Evolutionary conservation across 1,140 invertebrate species (phyloP), one percentile per base, ranked within the genome.

Genomic region (Tetragnatha versicolor): DNA sequence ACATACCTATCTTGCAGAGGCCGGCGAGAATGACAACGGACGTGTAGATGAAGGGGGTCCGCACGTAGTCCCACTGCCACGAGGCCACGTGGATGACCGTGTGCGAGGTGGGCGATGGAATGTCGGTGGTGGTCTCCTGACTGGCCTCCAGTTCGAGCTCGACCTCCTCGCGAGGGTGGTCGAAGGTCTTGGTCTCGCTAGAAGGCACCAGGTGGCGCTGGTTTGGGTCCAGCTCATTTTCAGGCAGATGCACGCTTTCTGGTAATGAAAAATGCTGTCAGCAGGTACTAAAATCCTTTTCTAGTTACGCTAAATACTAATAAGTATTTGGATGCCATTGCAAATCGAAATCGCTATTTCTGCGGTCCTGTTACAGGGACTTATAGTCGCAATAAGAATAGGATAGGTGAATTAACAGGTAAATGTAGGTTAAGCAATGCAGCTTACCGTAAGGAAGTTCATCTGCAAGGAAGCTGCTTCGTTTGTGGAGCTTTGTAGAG

Each of bases 1-100:
- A 83, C 88, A 87, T 84, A 90, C 89, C 87, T 37, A 90, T 86
- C 86, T 90, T 90, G 49, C 89, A 88, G 31, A 90, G 80, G 63
- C 88, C 89, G 20, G 89, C 89, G 14, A 90, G 82, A 27, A 90
- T 84, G 79, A 90, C 86, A 84, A 90, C 90, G 20, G 87, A 69
- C 25, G 88, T 88, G 79, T 90, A 87, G 33, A 90, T 87, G 82
- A 88, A 87, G 47, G 89, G 89, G 49, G 86, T 83, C 73, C 88
- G 87, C 17, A 90, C 88, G 81, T 89, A 88, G 27, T 87, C 85
- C 85, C 89, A 90, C 73, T 88, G 85, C 81, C 88, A 88, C 3
- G 83, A 84, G 17, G 86, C 86, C 33, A 89, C 83, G 47, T 87
- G 85, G 47, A 88, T 85, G n/a, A 73, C 69, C 4, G 27, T 58